phyloP scores from a whole-genome alignment of 2,797 vertebrate species.

The Dryobates pubescens region DNA sequence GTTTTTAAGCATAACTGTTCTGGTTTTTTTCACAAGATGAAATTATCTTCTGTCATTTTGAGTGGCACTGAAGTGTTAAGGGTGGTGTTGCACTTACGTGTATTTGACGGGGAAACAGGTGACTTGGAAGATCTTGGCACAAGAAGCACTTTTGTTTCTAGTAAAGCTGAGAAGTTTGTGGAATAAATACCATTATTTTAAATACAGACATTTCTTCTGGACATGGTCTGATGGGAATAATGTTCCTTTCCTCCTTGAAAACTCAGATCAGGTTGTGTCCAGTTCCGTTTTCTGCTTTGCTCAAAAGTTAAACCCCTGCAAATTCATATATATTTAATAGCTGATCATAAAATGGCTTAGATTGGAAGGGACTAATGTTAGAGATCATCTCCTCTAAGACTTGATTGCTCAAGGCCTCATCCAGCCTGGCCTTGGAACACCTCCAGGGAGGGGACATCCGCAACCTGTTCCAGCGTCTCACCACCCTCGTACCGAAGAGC shows the following conservation, averaged over 20 bases:
- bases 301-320: not conserved
- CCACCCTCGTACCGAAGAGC: no score
- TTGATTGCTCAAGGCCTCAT: no score
- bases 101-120: not conserved
- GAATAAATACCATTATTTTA: not conserved
- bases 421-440: no score
- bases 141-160: not conserved
- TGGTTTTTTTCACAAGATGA: not conserved
- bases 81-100: not conserved
- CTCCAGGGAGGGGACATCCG: no score
- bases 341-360: not conserved
- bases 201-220: not conserved
- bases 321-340: not conserved
- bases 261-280: not conserved
- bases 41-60: constrained; percentile 6
- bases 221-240: not conserved
- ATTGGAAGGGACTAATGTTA: no score
- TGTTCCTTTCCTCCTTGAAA: constrained; percentile 16
- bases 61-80: not conserved
- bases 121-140: not conserved
- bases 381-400: no score
- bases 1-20: constrained; percentile 8
- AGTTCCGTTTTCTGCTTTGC: not conserved
- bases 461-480: no score
- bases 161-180: not conserved